Evolutionary conservation across 2,113 vertebrate species (phyloP), one percentile per base, ranked within the genome.

Genomic region (Mionectes macconnelli): DNA sequence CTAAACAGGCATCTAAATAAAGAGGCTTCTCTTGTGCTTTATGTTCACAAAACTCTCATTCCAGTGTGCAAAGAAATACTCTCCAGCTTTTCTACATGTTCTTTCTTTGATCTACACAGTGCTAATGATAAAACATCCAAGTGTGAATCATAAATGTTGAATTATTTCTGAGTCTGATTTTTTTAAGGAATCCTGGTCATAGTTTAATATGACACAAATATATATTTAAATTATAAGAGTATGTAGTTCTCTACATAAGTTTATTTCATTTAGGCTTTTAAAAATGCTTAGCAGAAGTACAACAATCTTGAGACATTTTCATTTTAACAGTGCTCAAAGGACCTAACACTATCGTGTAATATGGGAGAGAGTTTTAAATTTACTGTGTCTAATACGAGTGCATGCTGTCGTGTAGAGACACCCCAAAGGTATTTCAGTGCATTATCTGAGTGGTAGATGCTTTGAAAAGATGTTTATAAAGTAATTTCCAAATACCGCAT

Each of bases 1-100:
- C 96, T 95, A 96, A 97, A 96, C 49, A 97, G 93, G 93, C 86
- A 89, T 92, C 95, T 92, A 93, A 95, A 96, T 94, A 97, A 96
- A 97, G 92, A 96, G 90, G 53, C 86, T 95, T 94, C 86, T 94
- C 88, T 96, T 87, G 83, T 84, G 90, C 92, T 96, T 94, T 97
- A 92, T 96, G 44, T 39, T 94, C 85, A 94, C 92, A 84, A 87
- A 96, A 89, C 94, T 92, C 94, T 89, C 94, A 75, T 95, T 94
- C 86, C 64, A 73, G 35, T 31, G 37, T 69, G 92, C 76, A 92
- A 92, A 95, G 96, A 92, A 97, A 95, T 53, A 87, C 73, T 94
- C 73, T 50, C 30, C 86, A 92, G 92, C 86, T 96, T 96, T 94
- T 92, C 85, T 95, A 68, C 90, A 53, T 84, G 68, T 88, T 87